Percentiles rank a stretch among this genome's conserved stretches.
These are phyloP conservation scores for Tauraco erythrolophus DNA, from an alignment of 2,113 vertebrate species.

Conservation along the genomic window DNA sequence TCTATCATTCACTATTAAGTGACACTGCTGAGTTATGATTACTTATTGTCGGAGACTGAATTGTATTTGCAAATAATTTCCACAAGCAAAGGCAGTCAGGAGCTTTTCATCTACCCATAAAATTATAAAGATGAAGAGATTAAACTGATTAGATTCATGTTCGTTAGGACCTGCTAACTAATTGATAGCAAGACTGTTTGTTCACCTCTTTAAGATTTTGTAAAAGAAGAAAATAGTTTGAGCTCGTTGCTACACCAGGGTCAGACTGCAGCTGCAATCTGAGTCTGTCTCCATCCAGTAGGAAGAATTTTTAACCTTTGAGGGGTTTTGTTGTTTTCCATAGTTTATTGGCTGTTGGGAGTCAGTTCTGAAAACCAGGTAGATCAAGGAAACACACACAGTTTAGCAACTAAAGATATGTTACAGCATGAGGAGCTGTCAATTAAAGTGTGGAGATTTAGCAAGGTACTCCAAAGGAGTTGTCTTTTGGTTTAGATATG, in stretches of 20 bases:
- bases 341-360: neutral
- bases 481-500: neutral
- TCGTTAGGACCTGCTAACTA: neutral
- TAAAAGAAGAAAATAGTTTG: neutral
- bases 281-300: neutral
- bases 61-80: neutral
- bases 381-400: neutral
- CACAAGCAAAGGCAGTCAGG: neutral
- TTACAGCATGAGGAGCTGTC: neutral
- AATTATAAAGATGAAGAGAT: neutral
- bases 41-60: neutral
- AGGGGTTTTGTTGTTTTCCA: neutral
- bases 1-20: neutral
- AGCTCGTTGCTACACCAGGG: neutral
- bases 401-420: neutral
- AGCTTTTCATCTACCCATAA: neutral
- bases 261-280: neutral
- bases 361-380: neutral
- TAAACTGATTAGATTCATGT: neutral
- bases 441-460: neutral
- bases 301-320: neutral
- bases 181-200: neutral
- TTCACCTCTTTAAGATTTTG: neutral
- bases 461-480: neutral
- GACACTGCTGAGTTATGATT: neutral